Percentiles rank a stretch among this genome's conserved stretches.
These are phyloP conservation scores for Oxygymnocypris stewartii DNA, from an alignment of 2,113 vertebrate species.

Conservation along the genomic window DNA sequence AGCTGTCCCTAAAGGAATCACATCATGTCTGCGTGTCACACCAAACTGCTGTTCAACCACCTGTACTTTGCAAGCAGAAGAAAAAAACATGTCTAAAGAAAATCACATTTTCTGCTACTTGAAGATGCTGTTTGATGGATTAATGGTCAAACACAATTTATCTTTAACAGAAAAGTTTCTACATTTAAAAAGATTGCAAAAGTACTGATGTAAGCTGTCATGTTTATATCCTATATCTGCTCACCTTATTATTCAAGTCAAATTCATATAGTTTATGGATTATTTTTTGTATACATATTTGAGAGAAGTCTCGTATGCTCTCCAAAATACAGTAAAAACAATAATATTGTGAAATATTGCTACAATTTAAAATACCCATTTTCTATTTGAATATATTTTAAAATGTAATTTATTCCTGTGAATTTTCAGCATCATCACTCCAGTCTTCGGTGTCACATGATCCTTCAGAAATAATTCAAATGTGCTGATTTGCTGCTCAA, in stretches of 20 bases:
- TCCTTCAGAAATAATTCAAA: neutral
- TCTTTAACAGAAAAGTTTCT: neutral
- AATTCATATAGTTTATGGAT: neutral
- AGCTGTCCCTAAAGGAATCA: conserved; percentile 19
- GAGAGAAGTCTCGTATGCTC: neutral
- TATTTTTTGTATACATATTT: neutral
- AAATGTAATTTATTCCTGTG: neutral
- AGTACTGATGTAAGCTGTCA: neutral
- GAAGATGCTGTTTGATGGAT: conserved; percentile 1
- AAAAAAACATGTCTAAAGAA: neutral
- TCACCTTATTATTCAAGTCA: neutral
- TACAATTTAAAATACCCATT: neutral
- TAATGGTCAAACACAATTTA: neutral
- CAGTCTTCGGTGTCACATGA: neutral
- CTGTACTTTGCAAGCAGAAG: conserved; percentile 2
- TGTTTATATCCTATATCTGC: neutral
- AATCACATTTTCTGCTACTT: neutral
- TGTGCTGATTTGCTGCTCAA: neutral
- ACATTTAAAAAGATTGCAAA: neutral
- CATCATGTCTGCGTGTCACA: conserved; percentile 15
- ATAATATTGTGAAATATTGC: neutral
- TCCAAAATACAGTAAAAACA: neutral
- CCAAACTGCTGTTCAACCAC: conserved; percentile 37
- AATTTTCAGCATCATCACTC: neutral
- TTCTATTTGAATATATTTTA: neutral